Evolutionary conservation across 2,888 invertebrate species (phyloP), one percentile per base, ranked within the genome.

Genomic region (Acanthosepion lycidas): DNA sequence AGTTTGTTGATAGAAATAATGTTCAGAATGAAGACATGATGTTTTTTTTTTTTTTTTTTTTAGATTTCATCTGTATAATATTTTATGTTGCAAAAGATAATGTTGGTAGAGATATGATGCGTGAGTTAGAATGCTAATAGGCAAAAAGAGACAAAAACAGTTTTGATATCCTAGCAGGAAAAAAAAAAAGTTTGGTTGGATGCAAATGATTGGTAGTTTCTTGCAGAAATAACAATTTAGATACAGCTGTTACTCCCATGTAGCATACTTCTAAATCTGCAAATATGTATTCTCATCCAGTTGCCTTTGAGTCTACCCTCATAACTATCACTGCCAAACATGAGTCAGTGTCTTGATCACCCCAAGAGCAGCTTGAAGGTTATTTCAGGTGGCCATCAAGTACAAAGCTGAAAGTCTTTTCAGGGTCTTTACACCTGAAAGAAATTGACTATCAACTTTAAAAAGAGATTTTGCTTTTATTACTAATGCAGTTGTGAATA

Each of bases 381-480:
- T 78, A 78, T 78, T 78, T 78, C 78, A 78, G 33, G 78, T n/a
- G 78, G 78, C 78, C 78, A 78, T 78, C n/a, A 78, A 78, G 78
- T 78, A 78, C 78, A 78, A 78, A 78, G 23, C 26, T 59, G 59
- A 59, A 59, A 59, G 59, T n/a, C 78, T 78, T 78, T 9, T 78
- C 78, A n/a, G 78, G 78, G n/a, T 15, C 9, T 78, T n/a, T 78
- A 59, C 59, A 59, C 59, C 59, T 59, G 59, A 59, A 59, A 59
- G 59, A 59, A 59, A 59, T 59, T 23, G 23, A 23, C 59, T 59
- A 55, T 55, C 55, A 55, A 20, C 55, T 55, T 55, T 59, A 12
- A 59, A 59, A 59, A 59, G 23, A 59, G 59, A 59, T 59, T 59
- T 59, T 59, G 59, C 59, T 59, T 59, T 59, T 59, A 59, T 59